These are phyloP conservation scores for Caenorhabditis sinica DNA, from an alignment of 2,888 invertebrate genomes.

Conservation along the genomic window DNA sequence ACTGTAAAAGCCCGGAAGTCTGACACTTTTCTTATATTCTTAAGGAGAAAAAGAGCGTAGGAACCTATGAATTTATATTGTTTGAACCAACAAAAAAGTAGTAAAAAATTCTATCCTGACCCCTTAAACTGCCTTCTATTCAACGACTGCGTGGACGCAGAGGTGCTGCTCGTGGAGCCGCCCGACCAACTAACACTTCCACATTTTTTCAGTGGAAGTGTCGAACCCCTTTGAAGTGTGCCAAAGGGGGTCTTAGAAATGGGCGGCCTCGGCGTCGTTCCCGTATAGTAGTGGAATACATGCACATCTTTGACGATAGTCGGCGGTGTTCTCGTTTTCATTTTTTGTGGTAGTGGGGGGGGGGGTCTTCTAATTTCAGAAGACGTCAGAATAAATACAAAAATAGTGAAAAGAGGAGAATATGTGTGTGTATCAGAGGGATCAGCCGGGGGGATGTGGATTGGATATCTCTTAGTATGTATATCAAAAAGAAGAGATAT, in stretches of 20 bases:
- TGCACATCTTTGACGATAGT: constrained; percentile 67
- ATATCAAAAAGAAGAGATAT: background rate
- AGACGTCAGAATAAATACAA: background rate
- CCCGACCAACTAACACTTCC: constrained; percentile 53
- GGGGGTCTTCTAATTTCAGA: constrained; percentile 8
- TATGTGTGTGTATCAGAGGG: background rate
- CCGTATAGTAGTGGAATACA: constrained; percentile 70
- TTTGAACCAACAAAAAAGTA: no score
- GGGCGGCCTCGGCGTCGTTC: constrained; percentile 33
- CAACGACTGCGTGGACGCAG: constrained; percentile 49
- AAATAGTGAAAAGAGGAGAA: constrained; percentile 30
- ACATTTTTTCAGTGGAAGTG: constrained; percentile 33
- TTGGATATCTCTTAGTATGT: background rate
- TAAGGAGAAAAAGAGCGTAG: no score
- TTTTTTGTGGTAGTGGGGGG: no score
- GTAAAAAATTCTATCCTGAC: constrained; percentile 6
- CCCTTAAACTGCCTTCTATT: constrained; percentile 27
- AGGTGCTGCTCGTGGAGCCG: constrained; percentile 37
- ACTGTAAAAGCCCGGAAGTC: no score
- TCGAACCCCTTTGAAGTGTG: constrained; percentile 20
- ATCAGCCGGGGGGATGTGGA: background rate
- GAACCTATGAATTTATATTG: no score
- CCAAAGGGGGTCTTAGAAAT: background rate
- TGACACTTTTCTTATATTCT: no score
- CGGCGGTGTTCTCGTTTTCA: constrained; percentile 41